Evolutionary conservation across 2,113 vertebrate genomes (phyloP).

Genomic region (Ptilorrhoa leucosticta): DNA sequence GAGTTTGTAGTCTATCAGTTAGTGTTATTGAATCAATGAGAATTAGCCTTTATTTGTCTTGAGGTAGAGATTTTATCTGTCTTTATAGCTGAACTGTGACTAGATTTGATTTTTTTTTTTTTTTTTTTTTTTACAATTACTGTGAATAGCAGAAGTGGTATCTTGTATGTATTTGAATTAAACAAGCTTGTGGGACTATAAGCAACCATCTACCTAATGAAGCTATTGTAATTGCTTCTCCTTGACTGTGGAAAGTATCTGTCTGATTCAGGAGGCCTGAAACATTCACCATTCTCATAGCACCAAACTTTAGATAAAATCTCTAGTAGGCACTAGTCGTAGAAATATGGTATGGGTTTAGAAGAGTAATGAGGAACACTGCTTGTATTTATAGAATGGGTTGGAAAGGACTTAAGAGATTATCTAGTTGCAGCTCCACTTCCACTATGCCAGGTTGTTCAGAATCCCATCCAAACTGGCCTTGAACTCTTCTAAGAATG

Average conservation of each 20-base stretch:
- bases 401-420: background rate
- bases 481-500: background rate
- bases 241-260: background rate
- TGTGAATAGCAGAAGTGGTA: background rate
- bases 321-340: background rate
- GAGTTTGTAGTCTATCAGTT: background rate
- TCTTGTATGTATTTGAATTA: background rate
- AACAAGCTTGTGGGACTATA: background rate
- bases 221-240: background rate
- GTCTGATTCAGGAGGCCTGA: background rate
- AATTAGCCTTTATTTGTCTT: background rate
- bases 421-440: background rate
- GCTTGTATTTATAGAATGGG: background rate
- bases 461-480: background rate
- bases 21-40: background rate
- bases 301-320: background rate
- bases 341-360: background rate
- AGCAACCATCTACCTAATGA: background rate
- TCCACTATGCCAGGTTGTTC: background rate
- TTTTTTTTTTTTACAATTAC: background rate
- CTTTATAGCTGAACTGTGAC: background rate
- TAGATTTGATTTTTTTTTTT: background rate
- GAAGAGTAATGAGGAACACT: background rate
- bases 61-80: background rate
- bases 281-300: background rate